Percentiles rank a stretch among this genome's conserved stretches.
Conservation (phyloP, 2,888 invertebrate genomes). For the Torymus tubicola region DNA sequence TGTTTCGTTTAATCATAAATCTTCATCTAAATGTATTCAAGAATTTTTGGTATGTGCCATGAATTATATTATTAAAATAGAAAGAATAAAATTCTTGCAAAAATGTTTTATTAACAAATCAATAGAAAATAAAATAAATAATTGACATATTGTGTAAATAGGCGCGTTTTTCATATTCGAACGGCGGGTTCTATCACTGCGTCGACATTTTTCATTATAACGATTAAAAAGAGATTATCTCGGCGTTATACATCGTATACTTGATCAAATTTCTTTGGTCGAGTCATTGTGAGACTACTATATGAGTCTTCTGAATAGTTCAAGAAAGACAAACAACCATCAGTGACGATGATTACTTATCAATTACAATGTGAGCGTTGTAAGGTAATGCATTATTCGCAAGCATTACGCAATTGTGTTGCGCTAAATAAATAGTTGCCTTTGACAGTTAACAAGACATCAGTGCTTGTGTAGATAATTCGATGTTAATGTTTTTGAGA, state of each 20-base stretch:
- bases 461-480: no score
- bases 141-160: slow-evolving; percentile 66
- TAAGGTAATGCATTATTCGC: not conserved
- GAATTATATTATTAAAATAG: no score
- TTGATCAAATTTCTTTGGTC: slow-evolving; percentile 66
- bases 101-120: slow-evolving; percentile 70
- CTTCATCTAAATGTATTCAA: no score
- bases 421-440: no score
- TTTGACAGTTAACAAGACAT: not conserved
- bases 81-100: slow-evolving; percentile 3
- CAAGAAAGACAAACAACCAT: slow-evolving; percentile 3
- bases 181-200: slow-evolving; percentile 19
- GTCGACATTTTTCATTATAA: not conserved
- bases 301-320: not conserved
- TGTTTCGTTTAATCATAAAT: no score
- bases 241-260: slow-evolving; percentile 55
- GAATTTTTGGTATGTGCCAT: no score
- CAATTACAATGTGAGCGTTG: slow-evolving; percentile 4
- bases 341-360: slow-evolving; percentile 4
- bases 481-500: no score
- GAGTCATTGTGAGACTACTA: slow-evolving; percentile 37
- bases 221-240: not conserved
- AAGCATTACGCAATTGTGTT: no score
- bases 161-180: slow-evolving; percentile 15
- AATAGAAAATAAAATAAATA: slow-evolving; percentile 67